Conservation (phyloP, 2,888 invertebrate genomes). For the Punctoribates punctum region DNA sequence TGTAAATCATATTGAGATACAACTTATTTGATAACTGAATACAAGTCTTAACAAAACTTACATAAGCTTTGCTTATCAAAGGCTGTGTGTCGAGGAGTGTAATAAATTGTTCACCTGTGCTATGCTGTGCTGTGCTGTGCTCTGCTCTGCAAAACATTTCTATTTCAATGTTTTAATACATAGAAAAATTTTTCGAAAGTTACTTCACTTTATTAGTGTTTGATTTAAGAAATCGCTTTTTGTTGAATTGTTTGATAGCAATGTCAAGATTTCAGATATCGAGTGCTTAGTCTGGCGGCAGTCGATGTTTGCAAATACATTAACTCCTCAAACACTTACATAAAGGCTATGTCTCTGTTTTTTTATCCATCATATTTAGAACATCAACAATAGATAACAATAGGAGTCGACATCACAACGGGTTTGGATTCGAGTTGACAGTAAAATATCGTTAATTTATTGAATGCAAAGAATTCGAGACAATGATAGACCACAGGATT, state of each 20-base stretch:
- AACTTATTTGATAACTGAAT: conserved; percentile 13
- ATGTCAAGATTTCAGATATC: conserved; percentile 30
- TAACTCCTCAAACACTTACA: not conserved
- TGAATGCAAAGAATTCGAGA: not conserved
- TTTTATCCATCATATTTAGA: conserved; percentile 12
- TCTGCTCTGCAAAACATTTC: not conserved
- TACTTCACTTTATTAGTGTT: conserved; percentile 19
- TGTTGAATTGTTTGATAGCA: conserved; percentile 14
- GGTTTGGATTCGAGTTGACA: not conserved
- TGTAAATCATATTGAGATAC: conserved; percentile 21
- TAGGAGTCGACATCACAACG: not conserved
- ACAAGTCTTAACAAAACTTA: conserved; percentile 29
- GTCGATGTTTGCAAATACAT: conserved; percentile 28
- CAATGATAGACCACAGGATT: conserved; percentile 33
- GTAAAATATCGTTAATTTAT: conserved; percentile 8
- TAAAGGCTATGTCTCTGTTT: conserved; percentile 4
- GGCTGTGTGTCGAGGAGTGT: not conserved
- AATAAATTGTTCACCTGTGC: conserved; percentile 29
- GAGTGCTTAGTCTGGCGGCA: conserved; percentile 34
- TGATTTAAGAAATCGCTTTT: not conserved
- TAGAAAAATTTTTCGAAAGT: not conserved
- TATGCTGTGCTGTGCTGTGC: not conserved
- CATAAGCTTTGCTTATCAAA: conserved; percentile 31
- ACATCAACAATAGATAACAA: conserved; percentile 19
- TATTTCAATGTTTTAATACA: not conserved